Conservation (phyloP, 2,888 invertebrate species). For the Tetheella fluctuosa region DNA sequence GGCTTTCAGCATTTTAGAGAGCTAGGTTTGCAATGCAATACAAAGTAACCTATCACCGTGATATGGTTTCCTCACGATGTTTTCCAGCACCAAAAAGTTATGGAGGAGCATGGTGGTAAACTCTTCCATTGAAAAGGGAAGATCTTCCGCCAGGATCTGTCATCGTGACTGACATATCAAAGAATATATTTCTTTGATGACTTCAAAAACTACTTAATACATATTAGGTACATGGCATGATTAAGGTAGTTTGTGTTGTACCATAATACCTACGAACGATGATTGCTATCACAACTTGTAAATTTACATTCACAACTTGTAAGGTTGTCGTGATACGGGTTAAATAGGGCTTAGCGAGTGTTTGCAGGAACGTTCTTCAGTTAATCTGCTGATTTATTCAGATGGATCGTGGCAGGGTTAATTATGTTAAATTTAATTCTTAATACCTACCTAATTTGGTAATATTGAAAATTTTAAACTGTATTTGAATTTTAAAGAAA, state of each 20-base stretch:
- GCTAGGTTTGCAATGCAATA: too few relatives aligned
- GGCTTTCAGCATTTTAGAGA: too few relatives aligned
- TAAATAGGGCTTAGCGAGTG: conserved; percentile 28
- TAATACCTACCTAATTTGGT: neutral
- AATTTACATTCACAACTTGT: conserved; percentile 20
- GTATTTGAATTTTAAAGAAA: too few relatives aligned
- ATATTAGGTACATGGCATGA: neutral
- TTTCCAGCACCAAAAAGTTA: too few relatives aligned
- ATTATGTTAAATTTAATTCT: neutral
- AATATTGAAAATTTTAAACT: neutral
- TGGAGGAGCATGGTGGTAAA: too few relatives aligned
- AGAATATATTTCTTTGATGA: neutral
- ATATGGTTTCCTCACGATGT: too few relatives aligned
- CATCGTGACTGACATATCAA: too few relatives aligned
- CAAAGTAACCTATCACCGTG: too few relatives aligned
- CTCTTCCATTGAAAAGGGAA: too few relatives aligned
- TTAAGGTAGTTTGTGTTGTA: neutral
- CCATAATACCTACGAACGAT: neutral
- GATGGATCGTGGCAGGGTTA: neutral
- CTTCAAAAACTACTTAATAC: too few relatives aligned
- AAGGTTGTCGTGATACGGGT: conserved; percentile 17
- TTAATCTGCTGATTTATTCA: conserved; percentile 27
- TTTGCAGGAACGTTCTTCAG: conserved; percentile 26
- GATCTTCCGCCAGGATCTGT: too few relatives aligned
- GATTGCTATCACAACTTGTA: conserved; percentile 12